Base-by-base conservation (phyloP, 2,113 vertebrate genomes). In the Tylochromis polylepis region DNA sequence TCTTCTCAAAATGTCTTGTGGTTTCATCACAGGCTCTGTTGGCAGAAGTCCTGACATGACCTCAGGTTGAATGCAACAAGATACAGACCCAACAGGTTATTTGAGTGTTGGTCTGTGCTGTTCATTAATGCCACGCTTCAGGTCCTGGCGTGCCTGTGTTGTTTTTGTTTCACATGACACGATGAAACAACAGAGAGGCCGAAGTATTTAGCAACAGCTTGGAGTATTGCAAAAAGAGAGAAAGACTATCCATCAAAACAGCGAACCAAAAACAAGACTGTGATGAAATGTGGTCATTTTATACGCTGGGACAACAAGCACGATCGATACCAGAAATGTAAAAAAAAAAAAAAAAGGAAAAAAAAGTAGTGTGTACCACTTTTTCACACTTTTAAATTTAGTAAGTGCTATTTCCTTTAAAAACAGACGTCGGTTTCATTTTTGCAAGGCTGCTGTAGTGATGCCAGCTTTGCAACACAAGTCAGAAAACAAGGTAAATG, bases 61-160 rank as follows among this genome's bases (percentile, higher is more conserved):
- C 79, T 80, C 55, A 77, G 84, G 90, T 82, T 56, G 51, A 84
- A 15, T 43, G 7, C 41, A 55, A 82, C 41, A 81, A 87, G 29
- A 58, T 53, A 87, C 90, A 92, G 80, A 91, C 88, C 92, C 10
- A 90, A 92, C 95, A 94, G 94, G 94, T 95, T 95, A 84, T 93
- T 85, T 92, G 60, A 89, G 79, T 82, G 77, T 90, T 62, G 43
- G 55, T 57, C 51, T 77, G 3, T 8, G 12, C 4, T n/a, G 29
- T 59, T 31, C 41, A 60, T 78, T 49, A 83, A 82, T 60, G 60
- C 43, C 86, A 56, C 6, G 15, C 56, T 53, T 65, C 91, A 34
- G 82, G 92, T 86, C 41, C 22, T 82, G 75, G 86, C 94, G 79
- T 51, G 90, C 82, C 86, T 55, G 15, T 29, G 27, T 90, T 95